Evolutionary conservation across 2,113 vertebrate genomes (phyloP).

Genomic region (Cathartes aura): DNA sequence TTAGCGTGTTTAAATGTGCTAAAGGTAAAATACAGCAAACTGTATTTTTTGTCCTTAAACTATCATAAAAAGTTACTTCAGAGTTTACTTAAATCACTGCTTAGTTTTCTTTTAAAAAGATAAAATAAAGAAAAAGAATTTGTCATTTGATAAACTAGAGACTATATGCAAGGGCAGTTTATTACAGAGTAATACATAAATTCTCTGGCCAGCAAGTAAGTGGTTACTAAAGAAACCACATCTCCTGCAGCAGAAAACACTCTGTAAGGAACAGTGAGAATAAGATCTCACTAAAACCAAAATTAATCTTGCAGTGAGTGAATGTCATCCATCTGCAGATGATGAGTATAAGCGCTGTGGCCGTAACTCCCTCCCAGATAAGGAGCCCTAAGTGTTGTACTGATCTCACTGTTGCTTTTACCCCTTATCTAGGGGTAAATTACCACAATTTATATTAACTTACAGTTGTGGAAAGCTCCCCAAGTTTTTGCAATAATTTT

Average conservation of each 20-base stretch:
- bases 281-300: not conserved
- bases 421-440: not conserved
- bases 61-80: conserved; percentile 31
- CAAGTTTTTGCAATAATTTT: not conserved
- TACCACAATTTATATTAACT: not conserved
- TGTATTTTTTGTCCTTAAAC: conserved; percentile 77
- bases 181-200: conserved; percentile 1
- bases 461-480: not conserved
- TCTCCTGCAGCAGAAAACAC: not conserved
- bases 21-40: conserved; percentile 78
- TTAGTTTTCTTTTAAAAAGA: conserved; percentile 19
- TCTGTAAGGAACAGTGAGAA: not conserved
- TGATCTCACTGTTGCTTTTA: not conserved
- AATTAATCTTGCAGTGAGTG: not conserved
- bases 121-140: not conserved
- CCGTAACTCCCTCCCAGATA: not conserved
- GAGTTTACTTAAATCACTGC: conserved; percentile 34
- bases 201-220: not conserved
- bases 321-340: not conserved
- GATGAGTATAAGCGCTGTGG: not conserved
- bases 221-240: not conserved
- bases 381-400: not conserved
- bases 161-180: conserved; percentile 9
- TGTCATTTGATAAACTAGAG: not conserved
- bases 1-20: conserved; percentile 47